Percentiles rank a stretch among this genome's conserved stretches.
Conservation (phyloP, 2,113 vertebrate species). For the Chlamydotis undulata region DNA sequence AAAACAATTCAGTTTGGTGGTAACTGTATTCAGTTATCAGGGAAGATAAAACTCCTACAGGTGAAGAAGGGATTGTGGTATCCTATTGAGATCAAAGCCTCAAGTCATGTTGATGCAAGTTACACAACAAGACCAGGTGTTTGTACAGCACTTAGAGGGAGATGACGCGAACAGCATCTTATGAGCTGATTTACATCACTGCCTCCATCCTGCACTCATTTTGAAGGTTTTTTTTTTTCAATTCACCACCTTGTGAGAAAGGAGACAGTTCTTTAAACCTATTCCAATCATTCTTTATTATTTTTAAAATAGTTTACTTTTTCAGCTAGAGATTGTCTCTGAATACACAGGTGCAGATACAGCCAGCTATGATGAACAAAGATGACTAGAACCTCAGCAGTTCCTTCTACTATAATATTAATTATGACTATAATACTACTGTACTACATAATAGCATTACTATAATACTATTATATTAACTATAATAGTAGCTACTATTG, state of each 20-base stretch:
- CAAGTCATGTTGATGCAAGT: background rate
- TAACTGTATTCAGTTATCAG: background rate
- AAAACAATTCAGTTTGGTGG: background rate
- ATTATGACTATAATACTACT: background rate
- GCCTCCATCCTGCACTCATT: background rate
- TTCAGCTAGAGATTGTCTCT: background rate
- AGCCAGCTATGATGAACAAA: background rate
- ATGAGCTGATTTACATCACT: background rate
- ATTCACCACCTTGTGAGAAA: background rate
- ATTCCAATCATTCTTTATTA: background rate
- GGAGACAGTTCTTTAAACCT: background rate
- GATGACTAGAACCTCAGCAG: background rate
- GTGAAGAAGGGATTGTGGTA: background rate
- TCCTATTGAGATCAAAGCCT: background rate
- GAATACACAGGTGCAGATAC: background rate
- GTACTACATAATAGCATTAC: background rate
- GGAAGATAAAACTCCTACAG: background rate
- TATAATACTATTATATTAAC: background rate
- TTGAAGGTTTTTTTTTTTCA: background rate
- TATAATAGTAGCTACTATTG: background rate
- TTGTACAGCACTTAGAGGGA: background rate
- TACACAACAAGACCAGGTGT: background rate
- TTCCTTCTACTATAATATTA: background rate
- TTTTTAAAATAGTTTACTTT: background rate
- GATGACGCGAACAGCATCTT: background rate